These are phyloP conservation scores for Sicus ferrugineus DNA, from an alignment of 2,888 invertebrate species.

Conservation along the genomic window DNA sequence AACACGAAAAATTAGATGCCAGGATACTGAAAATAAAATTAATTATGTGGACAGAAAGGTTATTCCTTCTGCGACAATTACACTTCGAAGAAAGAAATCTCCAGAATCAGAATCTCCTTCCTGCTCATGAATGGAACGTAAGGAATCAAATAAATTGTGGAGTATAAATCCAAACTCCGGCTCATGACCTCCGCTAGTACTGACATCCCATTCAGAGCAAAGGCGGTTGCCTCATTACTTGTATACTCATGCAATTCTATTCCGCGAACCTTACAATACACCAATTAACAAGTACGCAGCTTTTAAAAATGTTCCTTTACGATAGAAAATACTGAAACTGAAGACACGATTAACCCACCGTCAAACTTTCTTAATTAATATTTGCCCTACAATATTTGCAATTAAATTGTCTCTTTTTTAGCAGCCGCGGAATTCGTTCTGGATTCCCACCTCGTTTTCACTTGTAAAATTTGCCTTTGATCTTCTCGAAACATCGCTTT, in stretches of 20 bases:
- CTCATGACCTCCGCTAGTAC: neutral
- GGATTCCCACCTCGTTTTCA: slow-evolving; percentile 19
- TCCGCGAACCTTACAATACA: neutral
- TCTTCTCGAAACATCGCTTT: neutral
- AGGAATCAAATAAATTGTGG: neutral
- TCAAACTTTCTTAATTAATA: neutral
- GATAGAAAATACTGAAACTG: neutral
- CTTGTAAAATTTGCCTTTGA: slow-evolving; percentile 11
- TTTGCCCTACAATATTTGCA: neutral
- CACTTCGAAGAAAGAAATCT: too few relatives aligned
- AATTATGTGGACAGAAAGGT: neutral
- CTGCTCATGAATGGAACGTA: too few relatives aligned
- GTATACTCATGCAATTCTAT: neutral
- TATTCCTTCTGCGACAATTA: too few relatives aligned
- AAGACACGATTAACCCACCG: too few relatives aligned
- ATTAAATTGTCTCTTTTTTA: slow-evolving; percentile 16
- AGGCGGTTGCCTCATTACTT: neutral
- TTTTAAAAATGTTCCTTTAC: neutral
- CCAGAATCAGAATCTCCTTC: too few relatives aligned
- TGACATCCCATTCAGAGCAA: neutral
- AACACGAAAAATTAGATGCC: neutral
- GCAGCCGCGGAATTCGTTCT: slow-evolving; percentile 19
- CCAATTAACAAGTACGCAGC: neutral
- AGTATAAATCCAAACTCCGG: neutral
- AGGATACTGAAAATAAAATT: neutral